A percentile compares a stretch with the other conserved stretches of the same genome.
Evolutionary conservation across 2,113 vertebrate species (phyloP).

Genomic region (Serinus canaria): DNA sequence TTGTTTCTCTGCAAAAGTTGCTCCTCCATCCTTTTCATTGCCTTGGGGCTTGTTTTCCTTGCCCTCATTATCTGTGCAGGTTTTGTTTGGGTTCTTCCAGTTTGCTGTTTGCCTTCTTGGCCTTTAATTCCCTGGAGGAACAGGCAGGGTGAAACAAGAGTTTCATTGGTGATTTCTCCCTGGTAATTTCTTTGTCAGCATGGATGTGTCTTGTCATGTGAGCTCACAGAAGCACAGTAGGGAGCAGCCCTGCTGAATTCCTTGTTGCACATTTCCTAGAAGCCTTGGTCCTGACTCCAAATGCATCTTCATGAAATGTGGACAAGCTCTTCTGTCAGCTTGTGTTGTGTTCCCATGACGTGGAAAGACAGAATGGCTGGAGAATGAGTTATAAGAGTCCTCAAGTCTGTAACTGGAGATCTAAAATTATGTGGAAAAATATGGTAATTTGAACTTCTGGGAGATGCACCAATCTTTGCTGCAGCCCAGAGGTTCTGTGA

Average conservation of each 20-base stretch:
- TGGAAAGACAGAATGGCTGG: background rate
- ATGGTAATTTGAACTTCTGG: background rate
- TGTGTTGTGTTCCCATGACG: rapidly evolving
- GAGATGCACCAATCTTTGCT: background rate
- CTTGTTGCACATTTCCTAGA: background rate
- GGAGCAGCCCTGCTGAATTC: background rate
- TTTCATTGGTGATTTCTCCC: background rate
- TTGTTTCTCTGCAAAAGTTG: background rate
- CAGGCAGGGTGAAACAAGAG: background rate
- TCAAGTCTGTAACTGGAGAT: background rate
- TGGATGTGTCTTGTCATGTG: background rate
- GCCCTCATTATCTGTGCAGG: background rate
- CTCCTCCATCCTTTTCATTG: background rate
- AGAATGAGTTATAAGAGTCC: background rate
- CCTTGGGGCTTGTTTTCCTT: background rate
- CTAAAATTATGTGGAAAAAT: background rate
- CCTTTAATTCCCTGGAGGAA: background rate
- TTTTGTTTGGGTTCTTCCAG: background rate
- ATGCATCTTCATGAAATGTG: background rate
- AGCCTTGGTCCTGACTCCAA: background rate
- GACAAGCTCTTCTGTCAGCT: background rate
- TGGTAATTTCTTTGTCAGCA: background rate
- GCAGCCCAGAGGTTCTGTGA: background rate
- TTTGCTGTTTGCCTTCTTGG: background rate
- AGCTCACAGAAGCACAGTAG: background rate